These are phyloP conservation scores for Eira barbara DNA, from an alignment of 2,113 vertebrate species.

Conservation along the genomic window DNA sequence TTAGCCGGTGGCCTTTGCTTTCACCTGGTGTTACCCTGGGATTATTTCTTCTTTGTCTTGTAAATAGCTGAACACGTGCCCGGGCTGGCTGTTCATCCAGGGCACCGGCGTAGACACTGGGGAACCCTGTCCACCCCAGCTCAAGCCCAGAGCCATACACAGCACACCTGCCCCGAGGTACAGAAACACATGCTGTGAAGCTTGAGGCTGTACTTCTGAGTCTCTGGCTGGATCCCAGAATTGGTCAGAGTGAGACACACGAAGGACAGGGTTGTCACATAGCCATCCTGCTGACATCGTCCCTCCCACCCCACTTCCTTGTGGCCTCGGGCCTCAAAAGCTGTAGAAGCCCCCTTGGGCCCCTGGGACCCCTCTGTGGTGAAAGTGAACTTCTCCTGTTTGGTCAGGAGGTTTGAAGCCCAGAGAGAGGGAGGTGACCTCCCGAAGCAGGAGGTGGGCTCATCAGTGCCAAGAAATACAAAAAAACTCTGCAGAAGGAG, in stretches of 20 bases:
- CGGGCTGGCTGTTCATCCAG: not conserved
- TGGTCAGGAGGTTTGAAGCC: not conserved
- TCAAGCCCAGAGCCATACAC: not conserved
- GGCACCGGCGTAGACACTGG: not conserved
- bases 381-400: not conserved
- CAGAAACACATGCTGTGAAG: not conserved
- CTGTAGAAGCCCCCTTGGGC: rapidly evolving
- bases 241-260: not conserved
- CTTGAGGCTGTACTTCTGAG: not conserved
- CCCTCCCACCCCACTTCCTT: rapidly evolving
- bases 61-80: conserved; percentile 19
- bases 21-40: not conserved
- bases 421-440: not conserved
- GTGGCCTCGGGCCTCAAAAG: rapidly evolving
- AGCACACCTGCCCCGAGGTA: not conserved
- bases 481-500: not conserved
- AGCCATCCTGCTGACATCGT: rapidly evolving
- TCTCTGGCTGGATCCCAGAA: not conserved
- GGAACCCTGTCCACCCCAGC: not conserved
- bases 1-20: not conserved
- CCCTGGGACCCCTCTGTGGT: not conserved
- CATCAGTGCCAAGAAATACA: not conserved
- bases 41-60: conserved; percentile 38
- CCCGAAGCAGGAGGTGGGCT: not conserved
- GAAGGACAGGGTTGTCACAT: rapidly evolving